These are phyloP conservation scores for Aphaenogaster rudis DNA, from an alignment of 1,140 invertebrate species.

Conservation along the genomic window DNA sequence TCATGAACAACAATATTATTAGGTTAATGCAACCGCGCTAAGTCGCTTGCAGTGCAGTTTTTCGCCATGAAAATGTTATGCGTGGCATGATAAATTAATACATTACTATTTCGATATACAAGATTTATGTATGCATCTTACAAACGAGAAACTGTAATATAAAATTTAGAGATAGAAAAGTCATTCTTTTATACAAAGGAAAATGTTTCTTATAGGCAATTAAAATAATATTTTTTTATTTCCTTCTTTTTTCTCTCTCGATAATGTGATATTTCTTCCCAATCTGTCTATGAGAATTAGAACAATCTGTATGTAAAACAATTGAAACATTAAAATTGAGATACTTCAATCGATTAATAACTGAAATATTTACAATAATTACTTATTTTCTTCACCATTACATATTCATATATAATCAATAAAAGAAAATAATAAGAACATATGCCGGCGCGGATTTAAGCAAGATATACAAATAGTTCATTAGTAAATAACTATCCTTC, in stretches of 20 bases:
- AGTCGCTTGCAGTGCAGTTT: not conserved
- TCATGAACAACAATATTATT: not conserved
- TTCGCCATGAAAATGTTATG: not conserved
- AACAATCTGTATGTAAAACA: not conserved
- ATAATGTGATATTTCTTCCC: not conserved
- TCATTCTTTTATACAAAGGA: not conserved
- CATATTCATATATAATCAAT: not conserved
- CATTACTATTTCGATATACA: not conserved
- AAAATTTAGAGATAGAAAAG: not conserved
- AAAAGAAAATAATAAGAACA: not conserved
- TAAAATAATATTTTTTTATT: not conserved
- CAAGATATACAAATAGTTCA: not conserved
- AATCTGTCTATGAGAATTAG: not conserved
- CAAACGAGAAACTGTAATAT: not conserved
- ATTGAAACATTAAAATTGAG: not conserved
- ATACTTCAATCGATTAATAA: not conserved
- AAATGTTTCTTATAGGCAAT: not conserved
- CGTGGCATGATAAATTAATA: not conserved
- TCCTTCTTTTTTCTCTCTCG: not conserved
- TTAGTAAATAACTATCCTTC: not conserved
- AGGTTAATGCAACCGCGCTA: not conserved
- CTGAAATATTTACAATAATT: not conserved
- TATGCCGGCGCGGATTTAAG: not conserved
- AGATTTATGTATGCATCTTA: not conserved
- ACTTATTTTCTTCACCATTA: too few relatives aligned